Percentiles rank a stretch among this genome's conserved stretches.
These are phyloP conservation scores for Bos javanicus DNA, from an alignment of 2,113 vertebrate genomes.

Conservation along the genomic window DNA sequence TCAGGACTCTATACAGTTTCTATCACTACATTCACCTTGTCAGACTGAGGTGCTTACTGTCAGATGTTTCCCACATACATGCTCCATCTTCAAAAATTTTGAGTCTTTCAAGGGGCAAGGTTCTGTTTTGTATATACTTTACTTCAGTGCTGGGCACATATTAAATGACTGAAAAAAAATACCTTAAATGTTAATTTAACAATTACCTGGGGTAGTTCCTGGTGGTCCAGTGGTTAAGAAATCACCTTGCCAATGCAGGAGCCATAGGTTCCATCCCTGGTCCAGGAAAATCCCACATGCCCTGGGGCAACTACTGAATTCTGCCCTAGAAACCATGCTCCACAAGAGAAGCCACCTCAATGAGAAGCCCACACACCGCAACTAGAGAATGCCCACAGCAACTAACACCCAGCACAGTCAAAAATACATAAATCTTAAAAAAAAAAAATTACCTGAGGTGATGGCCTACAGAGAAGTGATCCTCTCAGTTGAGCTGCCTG, in stretches of 20 bases:
- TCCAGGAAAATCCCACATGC: background rate
- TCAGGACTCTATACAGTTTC: background rate
- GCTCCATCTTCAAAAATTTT: background rate
- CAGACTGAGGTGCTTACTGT: background rate
- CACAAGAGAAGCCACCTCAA: background rate
- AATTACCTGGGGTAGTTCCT: background rate
- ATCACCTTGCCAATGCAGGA: too few species aligned
- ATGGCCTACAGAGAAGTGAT: background rate
- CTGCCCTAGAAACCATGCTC: background rate
- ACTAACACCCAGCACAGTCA: background rate
- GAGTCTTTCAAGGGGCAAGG: background rate
- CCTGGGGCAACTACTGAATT: background rate
- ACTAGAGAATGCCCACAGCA: background rate
- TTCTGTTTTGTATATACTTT: background rate
- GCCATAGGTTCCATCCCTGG: background rate
- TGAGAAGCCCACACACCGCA: background rate
- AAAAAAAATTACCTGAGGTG: slow-evolving; percentile 45
- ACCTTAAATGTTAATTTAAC: background rate
- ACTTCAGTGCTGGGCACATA: background rate
- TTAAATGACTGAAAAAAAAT: background rate
- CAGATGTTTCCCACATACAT: background rate
- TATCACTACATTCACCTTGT: background rate
- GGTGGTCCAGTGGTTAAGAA: background rate
- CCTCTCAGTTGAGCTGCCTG: background rate
- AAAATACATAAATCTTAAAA: background rate